These are phyloP conservation scores for Myzus persicae DNA, from an alignment of 1,140 invertebrate genomes.

Conservation along the genomic window DNA sequence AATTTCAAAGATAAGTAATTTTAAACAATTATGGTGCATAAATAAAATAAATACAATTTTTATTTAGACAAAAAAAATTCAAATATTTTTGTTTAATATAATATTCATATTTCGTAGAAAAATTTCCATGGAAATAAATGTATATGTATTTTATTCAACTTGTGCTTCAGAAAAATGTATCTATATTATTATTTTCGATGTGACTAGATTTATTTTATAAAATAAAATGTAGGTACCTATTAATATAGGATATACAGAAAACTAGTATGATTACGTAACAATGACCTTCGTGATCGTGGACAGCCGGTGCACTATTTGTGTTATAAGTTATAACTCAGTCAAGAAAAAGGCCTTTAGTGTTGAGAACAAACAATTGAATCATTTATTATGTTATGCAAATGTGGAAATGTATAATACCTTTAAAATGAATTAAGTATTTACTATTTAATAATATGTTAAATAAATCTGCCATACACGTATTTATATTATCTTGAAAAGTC, in stretches of 20 bases:
- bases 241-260: constrained; percentile 6
- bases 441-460: neutral
- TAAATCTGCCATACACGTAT: neutral
- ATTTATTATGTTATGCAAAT: neutral
- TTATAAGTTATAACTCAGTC: neutral
- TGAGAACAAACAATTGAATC: neutral
- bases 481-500: neutral
- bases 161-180: neutral
- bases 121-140: neutral
- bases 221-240: neutral
- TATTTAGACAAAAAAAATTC: too few relatives aligned
- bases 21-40: neutral
- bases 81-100: neutral
- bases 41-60: neutral
- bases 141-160: neutral
- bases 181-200: neutral
- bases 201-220: neutral
- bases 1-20: neutral
- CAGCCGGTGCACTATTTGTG: neutral
- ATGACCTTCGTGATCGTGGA: constrained; percentile 24
- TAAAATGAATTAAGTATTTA: neutral
- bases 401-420: neutral
- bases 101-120: neutral
- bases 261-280: constrained; percentile 31
- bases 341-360: constrained; percentile 6